Evolutionary conservation across 2,113 vertebrate species (phyloP), one percentile per base, ranked within the genome.

Genomic region (Psilopsiagon aurifrons): DNA sequence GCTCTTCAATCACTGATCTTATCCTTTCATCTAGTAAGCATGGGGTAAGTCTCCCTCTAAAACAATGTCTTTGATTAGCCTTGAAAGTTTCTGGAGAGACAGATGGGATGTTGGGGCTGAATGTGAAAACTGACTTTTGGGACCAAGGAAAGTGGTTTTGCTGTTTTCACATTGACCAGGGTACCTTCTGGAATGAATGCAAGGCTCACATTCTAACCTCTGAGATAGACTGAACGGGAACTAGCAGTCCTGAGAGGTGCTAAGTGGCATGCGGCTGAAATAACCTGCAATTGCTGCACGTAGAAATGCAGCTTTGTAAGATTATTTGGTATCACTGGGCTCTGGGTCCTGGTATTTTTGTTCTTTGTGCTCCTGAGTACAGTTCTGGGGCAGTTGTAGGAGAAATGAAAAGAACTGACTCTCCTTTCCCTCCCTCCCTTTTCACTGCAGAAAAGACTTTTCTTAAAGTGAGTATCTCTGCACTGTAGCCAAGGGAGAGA

Each of bases 51-150:
- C 43, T 95, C 67, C 66, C 76, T 88, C 78, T 89, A 81, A 93
- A 91, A 77, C 86, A 80, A 60, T 37, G 20, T 29, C 44, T 94
- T 96, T 96, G 73, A 96, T 96, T 83, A 94, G 63, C 27, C 70
- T 74, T 67, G 63, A 90, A 94, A 78, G 67, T 43, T 46, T 84
- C 71, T 92, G 60, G 59, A 84, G 68, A 69, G 76, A 41, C 54
- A 86, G 54, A 31, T 14, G 71, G 60, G 49, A 76, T 28, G 70
- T 60, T 11, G 24, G 37, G 62, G 52, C 55, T 94, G 62, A 77
- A 84, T 41, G 25, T 2, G 68, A 81, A 86, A 91, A 90, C 17
- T 33, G 55, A 81, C 66, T 86, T 90, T 49, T 1, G 6, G 47
- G 68, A 90, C 33, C 54, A 85, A 62, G 57, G 10, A 47, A 79